Conservation (phyloP, 2,888 invertebrate genomes). For the Drosophila dives region DNA sequence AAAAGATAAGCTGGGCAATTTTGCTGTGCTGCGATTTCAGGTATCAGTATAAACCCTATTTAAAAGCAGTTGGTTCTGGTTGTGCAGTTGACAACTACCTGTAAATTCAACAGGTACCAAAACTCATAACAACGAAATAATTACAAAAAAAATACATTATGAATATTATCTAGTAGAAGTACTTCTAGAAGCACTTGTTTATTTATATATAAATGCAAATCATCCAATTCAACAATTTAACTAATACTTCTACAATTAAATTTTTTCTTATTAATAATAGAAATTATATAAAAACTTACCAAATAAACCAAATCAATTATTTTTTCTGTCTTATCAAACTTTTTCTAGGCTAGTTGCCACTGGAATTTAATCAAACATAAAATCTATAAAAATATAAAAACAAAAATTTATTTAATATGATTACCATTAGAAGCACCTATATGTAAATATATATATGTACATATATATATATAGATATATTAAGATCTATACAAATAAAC, state of each 20-base stretch:
- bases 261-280: not conserved
- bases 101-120: conserved; percentile 3
- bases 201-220: too few relatives aligned
- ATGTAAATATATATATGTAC: not conserved
- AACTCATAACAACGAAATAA: not conserved
- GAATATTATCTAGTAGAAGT: not conserved
- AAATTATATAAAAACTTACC: not conserved
- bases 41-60: conserved; percentile 1
- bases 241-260: too few relatives aligned
- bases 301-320: not conserved
- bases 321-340: not conserved
- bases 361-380: not conserved
- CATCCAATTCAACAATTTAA: too few relatives aligned
- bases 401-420: not conserved
- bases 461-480: not conserved
- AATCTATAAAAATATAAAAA: not conserved
- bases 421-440: not conserved
- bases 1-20: conserved; percentile 5
- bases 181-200: not conserved
- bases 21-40: not conserved
- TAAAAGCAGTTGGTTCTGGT: not conserved
- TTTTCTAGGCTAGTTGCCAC: not conserved
- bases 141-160: not conserved
- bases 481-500: not conserved
- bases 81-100: not conserved